phyloP scores from a whole-genome alignment of 1,140 invertebrate genomes.

The Neodiprion fabricii region DNA sequence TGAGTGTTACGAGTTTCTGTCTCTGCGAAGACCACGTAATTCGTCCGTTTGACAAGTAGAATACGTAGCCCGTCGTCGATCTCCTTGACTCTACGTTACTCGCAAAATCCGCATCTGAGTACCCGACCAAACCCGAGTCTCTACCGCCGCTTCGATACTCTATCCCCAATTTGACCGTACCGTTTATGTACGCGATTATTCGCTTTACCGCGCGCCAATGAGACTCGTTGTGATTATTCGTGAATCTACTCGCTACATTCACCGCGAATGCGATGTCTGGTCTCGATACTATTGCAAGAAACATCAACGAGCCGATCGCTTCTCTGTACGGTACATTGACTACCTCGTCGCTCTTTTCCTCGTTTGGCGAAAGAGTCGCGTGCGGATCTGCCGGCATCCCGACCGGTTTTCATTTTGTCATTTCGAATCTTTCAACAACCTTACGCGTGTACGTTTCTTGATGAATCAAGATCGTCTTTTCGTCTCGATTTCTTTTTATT shows the following conservation, averaged over 20 bases:
- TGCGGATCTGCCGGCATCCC: too few species aligned
- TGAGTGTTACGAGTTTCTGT: background rate
- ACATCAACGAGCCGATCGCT: too few species aligned
- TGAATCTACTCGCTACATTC: slow-evolving; percentile 30
- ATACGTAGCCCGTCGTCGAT: slow-evolving; percentile 20
- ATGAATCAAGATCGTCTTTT: too few species aligned
- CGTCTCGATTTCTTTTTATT: slow-evolving; percentile 15
- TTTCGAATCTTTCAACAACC: too few species aligned
- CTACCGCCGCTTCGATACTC: background rate
- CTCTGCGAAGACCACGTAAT: slow-evolving; percentile 23
- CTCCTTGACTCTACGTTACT: slow-evolving; percentile 1
- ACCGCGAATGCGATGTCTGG: slow-evolving; percentile 49
- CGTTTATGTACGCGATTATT: slow-evolving; percentile 21
- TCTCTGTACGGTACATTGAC: too few species aligned
- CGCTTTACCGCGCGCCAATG: slow-evolving; percentile 41
- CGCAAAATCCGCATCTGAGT: background rate
- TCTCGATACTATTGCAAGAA: background rate
- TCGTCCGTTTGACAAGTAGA: background rate
- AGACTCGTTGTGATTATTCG: slow-evolving; percentile 24
- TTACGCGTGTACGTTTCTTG: too few species aligned
- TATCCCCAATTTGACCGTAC: slow-evolving; percentile 31
- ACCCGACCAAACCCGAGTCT: background rate
- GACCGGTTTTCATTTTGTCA: too few species aligned
- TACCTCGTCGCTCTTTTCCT: too few species aligned
- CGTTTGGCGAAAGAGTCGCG: too few species aligned